Evolutionary conservation across 2,888 invertebrate species (phyloP), one percentile per base, ranked within the genome.

Genomic region (Orthosia incerta): DNA sequence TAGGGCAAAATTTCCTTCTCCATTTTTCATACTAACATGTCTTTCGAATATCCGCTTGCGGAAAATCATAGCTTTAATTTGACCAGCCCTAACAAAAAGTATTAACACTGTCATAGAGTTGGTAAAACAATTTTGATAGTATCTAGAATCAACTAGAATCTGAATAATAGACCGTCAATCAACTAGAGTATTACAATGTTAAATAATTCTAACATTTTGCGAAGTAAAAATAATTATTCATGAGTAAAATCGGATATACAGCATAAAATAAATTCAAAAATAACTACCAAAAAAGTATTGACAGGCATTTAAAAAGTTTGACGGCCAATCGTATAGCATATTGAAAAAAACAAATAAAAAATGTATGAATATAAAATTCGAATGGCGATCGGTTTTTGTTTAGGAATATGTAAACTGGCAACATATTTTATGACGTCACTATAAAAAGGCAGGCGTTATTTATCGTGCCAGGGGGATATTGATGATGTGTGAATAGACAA

Each of bases 221-320:
- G 2, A 1, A 57, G 16, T 15, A 45, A 39, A 45, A 39, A 78
- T 63, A 77, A 50, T 15, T 59, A 77, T 77, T 59, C 51, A 67
- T 31, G 66, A 65, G 13, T 11, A 18, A 80, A 77, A 76, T 59
- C n/a, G 48, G 31, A 15, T 53, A 62, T 63, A 26, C 48, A 48
- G 13, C 13, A 55, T 53, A 46, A 63, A 63, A 50, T 55, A 74
- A 61, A 55, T 48, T n/a, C 31, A 18, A 46, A 57, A n/a, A 9
- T 0, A 23, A 53, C 20, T n/a, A 15, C 31, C 20, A 53, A 66
- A 75, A 61, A 56, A 56, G 9, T 39, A 16, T 48, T 57, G 63
- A 56, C 68, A 55, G 55, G 18, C 55, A n/a, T 55, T 77, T 60
- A 63, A 76, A 70, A 68, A 67, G 11, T 55, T 76, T 82, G 82